Percentiles rank a stretch among this genome's conserved stretches.
Conservation (phyloP, 2,888 invertebrate species). For the Nebria salina region DNA sequence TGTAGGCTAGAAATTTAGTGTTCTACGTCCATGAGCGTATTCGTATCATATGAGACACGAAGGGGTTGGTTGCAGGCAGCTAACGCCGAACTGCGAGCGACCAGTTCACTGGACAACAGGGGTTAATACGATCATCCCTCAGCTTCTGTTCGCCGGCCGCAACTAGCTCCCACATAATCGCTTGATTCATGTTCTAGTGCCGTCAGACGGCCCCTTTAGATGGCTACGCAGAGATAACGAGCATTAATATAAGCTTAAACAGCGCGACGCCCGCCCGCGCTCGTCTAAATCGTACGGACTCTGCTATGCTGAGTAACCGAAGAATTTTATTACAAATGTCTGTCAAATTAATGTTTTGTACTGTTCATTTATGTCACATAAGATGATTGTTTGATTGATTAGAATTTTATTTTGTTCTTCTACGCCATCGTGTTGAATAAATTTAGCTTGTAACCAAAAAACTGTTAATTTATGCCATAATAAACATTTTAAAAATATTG, state of each 20-base stretch:
- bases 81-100: constrained; percentile 4
- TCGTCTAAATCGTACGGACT: not conserved
- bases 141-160: constrained; percentile 49
- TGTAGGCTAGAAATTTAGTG: too few species aligned
- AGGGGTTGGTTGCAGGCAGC: not conserved
- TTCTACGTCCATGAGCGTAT: too few species aligned
- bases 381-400: too few species aligned
- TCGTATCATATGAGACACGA: constrained; percentile 2
- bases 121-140: constrained; percentile 53
- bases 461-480: too few species aligned
- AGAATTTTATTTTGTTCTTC: too few species aligned
- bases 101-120: constrained; percentile 37
- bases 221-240: constrained; percentile 32
- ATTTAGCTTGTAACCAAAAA: too few species aligned
- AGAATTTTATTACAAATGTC: constrained; percentile 17
- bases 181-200: constrained; percentile 51
- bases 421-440: too few species aligned
- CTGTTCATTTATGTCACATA: too few species aligned
- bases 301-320: not conserved
- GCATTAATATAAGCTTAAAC: constrained; percentile 43
- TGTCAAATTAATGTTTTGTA: constrained; percentile 3
- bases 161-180: constrained; percentile 52
- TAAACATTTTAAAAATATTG: too few species aligned
- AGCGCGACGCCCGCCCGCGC: not conserved
- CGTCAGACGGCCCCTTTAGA: constrained; percentile 10